These are phyloP conservation scores for Cistogaster globosa DNA, from an alignment of 2,888 invertebrate genomes.

Conservation along the genomic window DNA sequence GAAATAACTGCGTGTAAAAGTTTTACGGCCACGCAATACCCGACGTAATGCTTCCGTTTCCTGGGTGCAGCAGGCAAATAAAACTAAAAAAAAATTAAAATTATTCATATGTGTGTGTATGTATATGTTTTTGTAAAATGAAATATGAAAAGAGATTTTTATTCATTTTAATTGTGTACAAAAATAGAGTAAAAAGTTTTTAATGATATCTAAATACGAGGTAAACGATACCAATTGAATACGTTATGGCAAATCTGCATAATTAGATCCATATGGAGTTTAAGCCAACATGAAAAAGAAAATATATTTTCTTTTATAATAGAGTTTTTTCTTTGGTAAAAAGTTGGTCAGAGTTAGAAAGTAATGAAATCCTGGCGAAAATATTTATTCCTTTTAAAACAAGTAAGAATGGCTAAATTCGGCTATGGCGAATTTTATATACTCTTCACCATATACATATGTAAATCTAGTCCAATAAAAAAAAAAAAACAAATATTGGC, in stretches of 20 bases:
- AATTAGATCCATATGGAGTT: slow-evolving; percentile 55
- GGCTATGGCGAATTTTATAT: no score
- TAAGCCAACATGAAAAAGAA: slow-evolving; percentile 40
- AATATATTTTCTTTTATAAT: slow-evolving; percentile 25
- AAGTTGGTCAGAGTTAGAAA: slow-evolving; percentile 4
- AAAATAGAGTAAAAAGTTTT: slow-evolving; percentile 53
- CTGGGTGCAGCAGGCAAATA: slow-evolving; percentile 87
- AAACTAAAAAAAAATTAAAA: slow-evolving; percentile 83
- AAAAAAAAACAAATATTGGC: no score
- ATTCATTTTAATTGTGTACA: neutral
- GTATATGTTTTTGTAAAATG: neutral
- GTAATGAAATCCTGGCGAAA: neutral
- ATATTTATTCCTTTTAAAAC: neutral
- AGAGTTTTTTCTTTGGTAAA: neutral
- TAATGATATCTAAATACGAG: slow-evolving; percentile 71
- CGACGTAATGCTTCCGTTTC: slow-evolving; percentile 91
- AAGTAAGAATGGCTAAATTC: no score
- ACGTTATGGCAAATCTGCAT: slow-evolving; percentile 35
- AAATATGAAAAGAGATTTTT: slow-evolving; percentile 1
- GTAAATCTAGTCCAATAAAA: no score
- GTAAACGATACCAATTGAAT: slow-evolving; percentile 6
- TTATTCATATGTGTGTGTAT: slow-evolving; percentile 26
- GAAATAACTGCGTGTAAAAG: slow-evolving; percentile 90
- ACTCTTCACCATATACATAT: no score
- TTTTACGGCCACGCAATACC: slow-evolving; percentile 90